These are phyloP conservation scores for Metacarcinus magister DNA, from an alignment of 2,888 invertebrate species.

Conservation along the genomic window DNA sequence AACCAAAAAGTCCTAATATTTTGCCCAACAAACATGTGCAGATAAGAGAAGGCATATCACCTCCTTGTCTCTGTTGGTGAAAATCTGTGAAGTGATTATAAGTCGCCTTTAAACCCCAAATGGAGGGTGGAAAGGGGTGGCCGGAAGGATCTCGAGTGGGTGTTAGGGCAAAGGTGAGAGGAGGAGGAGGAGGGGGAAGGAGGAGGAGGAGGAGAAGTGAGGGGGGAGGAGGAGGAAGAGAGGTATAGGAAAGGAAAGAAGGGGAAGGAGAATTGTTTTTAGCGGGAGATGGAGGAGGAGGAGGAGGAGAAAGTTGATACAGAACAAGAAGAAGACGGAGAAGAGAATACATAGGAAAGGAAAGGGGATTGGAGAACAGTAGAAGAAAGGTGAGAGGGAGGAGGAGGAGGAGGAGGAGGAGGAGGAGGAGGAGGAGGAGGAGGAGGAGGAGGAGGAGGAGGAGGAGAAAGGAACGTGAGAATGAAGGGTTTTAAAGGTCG, in stretches of 20 bases:
- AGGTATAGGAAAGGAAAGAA: neutral
- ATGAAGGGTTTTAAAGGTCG: slow-evolving; percentile 17
- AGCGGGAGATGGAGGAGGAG: neutral
- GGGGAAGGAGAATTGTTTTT: too few species aligned
- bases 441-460: slow-evolving; percentile 10
- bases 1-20: neutral
- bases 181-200: neutral
- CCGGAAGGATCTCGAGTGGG: slow-evolving; percentile 44
- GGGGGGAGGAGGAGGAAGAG: neutral
- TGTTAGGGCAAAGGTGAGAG: slow-evolving; percentile 33
- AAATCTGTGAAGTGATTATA: slow-evolving; percentile 30
- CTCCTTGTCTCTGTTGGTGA: neutral
- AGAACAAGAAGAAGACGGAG: neutral
- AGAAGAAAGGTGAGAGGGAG: neutral
- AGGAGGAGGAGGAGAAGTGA: neutral
- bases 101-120: neutral
- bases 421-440: neutral
- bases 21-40: neutral
- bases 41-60: neutral
- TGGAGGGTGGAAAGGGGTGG: neutral
- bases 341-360: neutral
- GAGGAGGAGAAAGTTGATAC: neutral
- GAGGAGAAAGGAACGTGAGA: neutral
- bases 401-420: slow-evolving; percentile 35
- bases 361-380: neutral